Conservation (phyloP, 2,797 vertebrate genomes). For the Odontamblyopus rebecca region DNA sequence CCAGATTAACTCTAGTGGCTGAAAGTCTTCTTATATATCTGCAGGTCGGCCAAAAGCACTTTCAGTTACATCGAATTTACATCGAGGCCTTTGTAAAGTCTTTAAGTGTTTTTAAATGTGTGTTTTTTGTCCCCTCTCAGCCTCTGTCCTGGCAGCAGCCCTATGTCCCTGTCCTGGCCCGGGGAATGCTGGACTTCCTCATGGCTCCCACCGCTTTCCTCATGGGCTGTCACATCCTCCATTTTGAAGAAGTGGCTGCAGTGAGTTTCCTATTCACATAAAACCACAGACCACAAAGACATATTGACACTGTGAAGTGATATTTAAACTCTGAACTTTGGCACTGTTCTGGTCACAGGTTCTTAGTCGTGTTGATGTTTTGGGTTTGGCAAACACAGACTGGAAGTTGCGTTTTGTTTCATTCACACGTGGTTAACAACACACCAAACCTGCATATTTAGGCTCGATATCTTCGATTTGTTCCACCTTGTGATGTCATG, state of each 20-base stretch:
- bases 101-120: not conserved
- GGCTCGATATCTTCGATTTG: too few species aligned
- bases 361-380: too few species aligned
- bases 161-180: constrained; percentile 88
- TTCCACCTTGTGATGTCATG: too few species aligned
- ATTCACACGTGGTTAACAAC: too few species aligned
- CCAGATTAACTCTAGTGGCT: constrained; percentile 87
- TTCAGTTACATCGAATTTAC: not conserved
- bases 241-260: constrained; percentile 87
- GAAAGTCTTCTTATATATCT: constrained; percentile 89
- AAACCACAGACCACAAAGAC: constrained; percentile 5
- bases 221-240: constrained; percentile 92
- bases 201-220: constrained; percentile 97
- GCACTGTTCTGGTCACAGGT: too few species aligned
- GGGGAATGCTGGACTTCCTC: constrained; percentile 94
- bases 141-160: constrained; percentile 95
- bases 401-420: too few species aligned
- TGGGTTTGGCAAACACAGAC: too few species aligned
- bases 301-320: not conserved
- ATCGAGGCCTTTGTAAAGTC: not conserved
- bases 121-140: constrained; percentile 63
- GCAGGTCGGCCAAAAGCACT: constrained; percentile 49
- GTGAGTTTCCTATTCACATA: constrained; percentile 35
- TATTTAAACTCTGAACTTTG: not conserved
- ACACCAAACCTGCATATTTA: too few species aligned